These are phyloP conservation scores for Actenoides lindsayi DNA, from an alignment of 2,113 vertebrate genomes.

Conservation along the genomic window DNA sequence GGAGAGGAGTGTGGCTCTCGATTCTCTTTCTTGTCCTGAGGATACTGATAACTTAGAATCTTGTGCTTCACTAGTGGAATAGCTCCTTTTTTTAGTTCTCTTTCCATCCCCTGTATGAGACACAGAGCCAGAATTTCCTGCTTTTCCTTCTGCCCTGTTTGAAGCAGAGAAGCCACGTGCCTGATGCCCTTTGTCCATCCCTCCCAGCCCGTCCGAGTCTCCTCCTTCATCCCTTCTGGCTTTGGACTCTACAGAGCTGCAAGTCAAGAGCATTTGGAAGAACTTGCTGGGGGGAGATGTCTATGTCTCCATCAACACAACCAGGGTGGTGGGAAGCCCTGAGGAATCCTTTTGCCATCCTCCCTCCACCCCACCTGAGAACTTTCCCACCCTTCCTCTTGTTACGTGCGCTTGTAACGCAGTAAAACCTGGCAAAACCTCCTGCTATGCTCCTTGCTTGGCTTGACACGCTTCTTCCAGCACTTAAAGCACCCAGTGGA, in stretches of 20 bases:
- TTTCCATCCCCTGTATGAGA: neutral
- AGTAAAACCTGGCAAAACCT: neutral
- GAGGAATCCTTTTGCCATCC: neutral
- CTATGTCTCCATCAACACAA: neutral
- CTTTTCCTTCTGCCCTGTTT: neutral
- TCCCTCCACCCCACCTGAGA: neutral
- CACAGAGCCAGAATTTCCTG: neutral
- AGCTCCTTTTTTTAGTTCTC: neutral
- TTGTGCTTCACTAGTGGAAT: neutral
- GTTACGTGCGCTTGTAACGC: accelerated
- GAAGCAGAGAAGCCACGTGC: neutral
- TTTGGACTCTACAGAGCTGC: neutral
- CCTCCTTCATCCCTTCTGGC: neutral
- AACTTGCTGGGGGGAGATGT: too few species aligned
- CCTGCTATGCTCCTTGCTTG: neutral
- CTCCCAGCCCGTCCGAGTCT: neutral
- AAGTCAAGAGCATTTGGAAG: accelerated
- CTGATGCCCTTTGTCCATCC: neutral
- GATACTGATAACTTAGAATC: neutral
- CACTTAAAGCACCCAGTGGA: too few species aligned
- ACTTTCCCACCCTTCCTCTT: neutral
- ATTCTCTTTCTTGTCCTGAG: neutral
- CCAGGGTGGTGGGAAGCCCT: neutral
- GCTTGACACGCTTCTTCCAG: neutral
- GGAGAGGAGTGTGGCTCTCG: neutral